Evolutionary conservation across 2,888 invertebrate genomes (phyloP), one percentile per base, ranked within the genome.

Genomic region (Alcis repandata): DNA sequence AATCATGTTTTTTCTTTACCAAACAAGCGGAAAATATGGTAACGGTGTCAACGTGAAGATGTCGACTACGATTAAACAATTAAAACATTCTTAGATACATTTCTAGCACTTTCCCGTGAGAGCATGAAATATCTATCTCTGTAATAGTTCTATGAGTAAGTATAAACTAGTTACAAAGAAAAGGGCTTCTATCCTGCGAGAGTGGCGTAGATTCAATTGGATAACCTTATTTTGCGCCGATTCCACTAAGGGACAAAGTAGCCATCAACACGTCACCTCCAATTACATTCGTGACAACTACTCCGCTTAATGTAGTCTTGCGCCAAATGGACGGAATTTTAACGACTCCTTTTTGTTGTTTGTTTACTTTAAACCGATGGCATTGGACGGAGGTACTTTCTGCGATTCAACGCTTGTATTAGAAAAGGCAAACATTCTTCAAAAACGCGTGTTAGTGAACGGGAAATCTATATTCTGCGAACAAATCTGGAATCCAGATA

Each of bases 61-160:
- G 60, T 36, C 22, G 32, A 19, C 41, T 17, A 59, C 63, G 49
- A 70, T 70, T 70, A 64, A 63, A 60, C 56, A n/a, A 68, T 70
- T 72, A 69, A 60, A 65, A 68, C 67, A 70, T 69, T 67, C 67
- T 52, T 60, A 36, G 45, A 38, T 54, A 40, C n/a, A 57, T 66
- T 58, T 66, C 65, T 51, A 57, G 11, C 33, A 69, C 65, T 72
- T 70, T 70, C 68, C n/a, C 60, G 59, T 20, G 56, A 48, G 38
- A 58, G 58, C 51, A 17, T 59, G 40, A 48, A 33, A 40, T 36
- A 41, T 27, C 22, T 53, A 36, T 20, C 17, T 46, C 10, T 17
- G 32, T 27, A 15, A 48, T 15, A 6, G 20, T n/a, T 22, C 22
- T 48, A 9, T 48, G 2, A 1, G n/a, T 13, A 7, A 27, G 13